These are phyloP conservation scores for Pleuronectes platessa DNA, from an alignment of 2,113 vertebrate genomes.

Conservation along the genomic window DNA sequence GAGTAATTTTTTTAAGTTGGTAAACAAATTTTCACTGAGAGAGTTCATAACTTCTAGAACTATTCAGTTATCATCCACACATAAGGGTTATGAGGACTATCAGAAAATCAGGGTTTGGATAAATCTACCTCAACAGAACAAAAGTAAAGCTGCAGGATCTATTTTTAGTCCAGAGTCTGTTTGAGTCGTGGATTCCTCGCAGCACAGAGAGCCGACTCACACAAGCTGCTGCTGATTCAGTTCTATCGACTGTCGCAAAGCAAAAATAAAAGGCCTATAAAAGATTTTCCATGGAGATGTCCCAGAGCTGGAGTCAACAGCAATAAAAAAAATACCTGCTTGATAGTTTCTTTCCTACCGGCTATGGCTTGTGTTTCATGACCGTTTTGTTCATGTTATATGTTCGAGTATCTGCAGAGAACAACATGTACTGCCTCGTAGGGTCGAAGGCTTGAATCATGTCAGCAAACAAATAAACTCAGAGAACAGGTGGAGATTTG, in stretches of 20 bases:
- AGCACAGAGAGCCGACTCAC: constrained; percentile 28
- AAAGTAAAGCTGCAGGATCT: constrained; percentile 23
- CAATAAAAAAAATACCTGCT: constrained; percentile 58
- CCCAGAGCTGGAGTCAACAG: constrained; percentile 33
- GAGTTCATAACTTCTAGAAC: no score
- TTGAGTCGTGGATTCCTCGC: constrained; percentile 52
- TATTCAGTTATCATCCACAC: no score
- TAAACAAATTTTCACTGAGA: no score
- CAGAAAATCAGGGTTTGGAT: not conserved
- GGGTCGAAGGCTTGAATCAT: not conserved
- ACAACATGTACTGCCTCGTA: no score
- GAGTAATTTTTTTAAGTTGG: no score
- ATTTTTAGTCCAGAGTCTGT: constrained; percentile 46
- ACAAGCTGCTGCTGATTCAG: constrained; percentile 41
- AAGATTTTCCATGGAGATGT: constrained; percentile 68
- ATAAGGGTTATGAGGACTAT: no score
- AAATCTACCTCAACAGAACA: not conserved
- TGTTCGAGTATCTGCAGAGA: not conserved
- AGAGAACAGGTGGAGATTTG: constrained; percentile 49
- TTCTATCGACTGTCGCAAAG: constrained; percentile 51
- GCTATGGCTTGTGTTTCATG: constrained; percentile 33
- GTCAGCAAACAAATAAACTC: constrained; percentile 25
- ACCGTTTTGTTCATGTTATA: constrained; percentile 17
- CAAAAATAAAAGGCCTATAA: constrained; percentile 8
- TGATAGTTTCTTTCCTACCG: constrained; percentile 14